phyloP scores from a whole-genome alignment of 1,140 invertebrate genomes.

The Pygmarrhopalites habei region DNA sequence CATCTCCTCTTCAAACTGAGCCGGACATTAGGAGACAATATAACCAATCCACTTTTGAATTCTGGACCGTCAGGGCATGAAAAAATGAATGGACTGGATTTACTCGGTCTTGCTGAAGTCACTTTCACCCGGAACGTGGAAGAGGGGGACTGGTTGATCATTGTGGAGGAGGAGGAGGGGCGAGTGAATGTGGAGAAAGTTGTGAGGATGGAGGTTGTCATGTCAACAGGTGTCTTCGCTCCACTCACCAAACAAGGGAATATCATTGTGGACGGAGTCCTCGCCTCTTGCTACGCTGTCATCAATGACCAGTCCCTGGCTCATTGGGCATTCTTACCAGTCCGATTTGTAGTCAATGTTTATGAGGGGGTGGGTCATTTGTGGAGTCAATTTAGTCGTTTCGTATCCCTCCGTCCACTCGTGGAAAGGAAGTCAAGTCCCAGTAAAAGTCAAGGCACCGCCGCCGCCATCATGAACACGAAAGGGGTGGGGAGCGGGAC shows the following conservation, averaged over 20 bases:
- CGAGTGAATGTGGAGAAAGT: constrained; percentile 56
- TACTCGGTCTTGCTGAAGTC: constrained; percentile 41
- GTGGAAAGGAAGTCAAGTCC: constrained; percentile 31
- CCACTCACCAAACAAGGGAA: constrained; percentile 82
- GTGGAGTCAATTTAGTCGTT: constrained; percentile 32
- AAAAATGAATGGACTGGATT: neutral
- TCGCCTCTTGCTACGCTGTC: constrained; percentile 90
- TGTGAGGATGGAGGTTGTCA: constrained; percentile 50
- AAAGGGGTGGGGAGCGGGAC: neutral
- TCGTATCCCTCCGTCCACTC: constrained; percentile 24
- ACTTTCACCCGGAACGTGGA: constrained; percentile 55
- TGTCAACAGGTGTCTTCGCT: constrained; percentile 70
- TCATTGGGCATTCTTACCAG: constrained; percentile 72
- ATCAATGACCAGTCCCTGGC: constrained; percentile 75
- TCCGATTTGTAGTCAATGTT: constrained; percentile 54
- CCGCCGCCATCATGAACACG: neutral
- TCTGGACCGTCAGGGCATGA: neutral
- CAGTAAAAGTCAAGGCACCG: constrained; percentile 18
- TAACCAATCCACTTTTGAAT: neutral
- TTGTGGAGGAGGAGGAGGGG: constrained; percentile 39
- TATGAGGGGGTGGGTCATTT: constrained; percentile 29
- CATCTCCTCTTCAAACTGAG: constrained; percentile 61
- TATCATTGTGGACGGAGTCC: constrained; percentile 79
- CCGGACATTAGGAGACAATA: neutral
- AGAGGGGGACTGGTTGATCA: constrained; percentile 49